Base-by-base conservation (phyloP, 2,113 vertebrate genomes). In the Hippocampus guttulatus region DNA sequence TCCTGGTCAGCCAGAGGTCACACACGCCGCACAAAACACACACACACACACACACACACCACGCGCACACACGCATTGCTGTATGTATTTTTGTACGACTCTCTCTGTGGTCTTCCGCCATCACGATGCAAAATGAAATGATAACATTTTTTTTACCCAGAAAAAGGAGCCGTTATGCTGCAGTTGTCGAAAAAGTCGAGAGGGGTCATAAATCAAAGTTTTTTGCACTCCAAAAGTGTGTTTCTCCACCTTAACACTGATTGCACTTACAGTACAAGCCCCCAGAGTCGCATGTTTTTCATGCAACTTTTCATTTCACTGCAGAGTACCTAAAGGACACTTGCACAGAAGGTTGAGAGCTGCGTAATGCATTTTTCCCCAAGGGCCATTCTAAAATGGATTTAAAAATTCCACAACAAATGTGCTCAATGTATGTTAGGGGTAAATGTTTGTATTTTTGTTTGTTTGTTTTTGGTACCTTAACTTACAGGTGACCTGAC, bases 261-360 rank as follows among this genome's bases (percentile, higher is more conserved):
- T 89, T 91, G 92, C 91, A 92, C 91, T 45, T 45, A 45, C 11
- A 11, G 43, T 90, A 89, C 91, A 94, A 93, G 84, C 81, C 94
- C 85, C 92, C 62, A 73, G 94, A 94, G 93, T 93, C 91, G 90
- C 92, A 93, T 93, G 93, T 93, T 95, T 95, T 96, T 95, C 92
- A 94, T 95, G 92, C 93, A 94, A 92, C 93, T 95, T 96, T 95
- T 94, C 91, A 94, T 94, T 96, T 94, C 92, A 94, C 93, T 55
- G 54, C 92, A 93, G 86, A 89, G 90, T 89, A 90, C 92, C 73
- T 91, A 4, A 20, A 51, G 91, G 90, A 93, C 94, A 94, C 89
- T 90, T 90, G 88, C 94, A 94, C 95, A 96, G 93, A 95, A 93
- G 92, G 91, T 87, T 88, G 85, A 45, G 9, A 45, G 43, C 43